Percentiles rank a stretch among this genome's conserved stretches.
Evolutionary conservation across 2,113 vertebrate species (phyloP).

Genomic region (Toxotes jaculatrix): DNA sequence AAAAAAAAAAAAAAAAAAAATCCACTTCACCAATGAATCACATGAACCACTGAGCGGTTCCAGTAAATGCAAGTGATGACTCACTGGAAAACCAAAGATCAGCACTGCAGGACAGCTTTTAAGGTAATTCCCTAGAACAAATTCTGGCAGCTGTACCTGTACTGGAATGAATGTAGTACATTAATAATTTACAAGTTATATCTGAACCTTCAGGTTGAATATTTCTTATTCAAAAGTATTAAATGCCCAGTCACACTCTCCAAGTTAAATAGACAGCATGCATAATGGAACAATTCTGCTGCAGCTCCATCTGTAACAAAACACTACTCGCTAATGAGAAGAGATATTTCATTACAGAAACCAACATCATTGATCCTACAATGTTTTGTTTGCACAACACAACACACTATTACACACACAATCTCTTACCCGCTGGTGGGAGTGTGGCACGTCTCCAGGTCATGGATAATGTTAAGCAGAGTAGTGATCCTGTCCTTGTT

Average conservation of each 20-base stretch:
- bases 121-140: constrained; percentile 31
- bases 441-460: constrained; percentile 81
- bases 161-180: constrained; percentile 16
- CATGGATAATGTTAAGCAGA: constrained; percentile 85
- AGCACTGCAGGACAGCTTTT: constrained; percentile 51
- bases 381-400: background rate
- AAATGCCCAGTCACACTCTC: background rate
- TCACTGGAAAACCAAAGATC: constrained; percentile 40
- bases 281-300: background rate
- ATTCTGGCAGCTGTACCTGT: constrained; percentile 33
- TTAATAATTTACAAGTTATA: constrained; percentile 31
- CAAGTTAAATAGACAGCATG: background rate
- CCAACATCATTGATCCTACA: background rate
- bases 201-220: constrained; percentile 14
- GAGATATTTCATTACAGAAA: background rate
- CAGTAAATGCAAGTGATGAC: constrained; percentile 42
- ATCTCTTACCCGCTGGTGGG: constrained; percentile 76
- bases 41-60: constrained; percentile 15
- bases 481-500: constrained; percentile 83
- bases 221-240: background rate
- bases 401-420: background rate
- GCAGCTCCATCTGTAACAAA: background rate
- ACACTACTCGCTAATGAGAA: background rate
- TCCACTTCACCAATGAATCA: constrained; percentile 2
- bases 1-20: constrained; percentile 10